Evolutionary conservation across 2,888 invertebrate genomes (phyloP), one percentile per base, ranked within the genome.

Genomic region (Pachycephus smyrnensis): DNA sequence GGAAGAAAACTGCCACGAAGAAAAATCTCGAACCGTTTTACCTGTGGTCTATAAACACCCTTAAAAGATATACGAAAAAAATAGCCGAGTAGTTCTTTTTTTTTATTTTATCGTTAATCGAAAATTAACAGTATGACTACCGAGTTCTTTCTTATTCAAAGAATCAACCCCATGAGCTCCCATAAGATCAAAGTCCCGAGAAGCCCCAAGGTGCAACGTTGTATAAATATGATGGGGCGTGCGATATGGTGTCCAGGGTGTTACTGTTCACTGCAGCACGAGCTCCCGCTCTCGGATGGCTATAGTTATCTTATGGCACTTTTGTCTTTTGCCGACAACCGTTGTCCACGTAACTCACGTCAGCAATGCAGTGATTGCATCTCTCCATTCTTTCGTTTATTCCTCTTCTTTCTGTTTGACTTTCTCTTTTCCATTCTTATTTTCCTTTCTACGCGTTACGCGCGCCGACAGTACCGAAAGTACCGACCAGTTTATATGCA

Each of bases 261-360:
- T 86, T 86, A 82, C 82, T 75, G 80, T 84, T 85, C 82, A 81
- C 55, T 84, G 82, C 81, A 80, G 83, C 84, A 82, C 75, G 78
- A 78, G 82, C 83, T 84, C 80, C 84, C 75, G 84, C 71, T 71
- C 31, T 31, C 71, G 71, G 32, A 31, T 23, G 12, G 15, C 71
- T 33, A 71, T 32, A 33, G 71, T 31, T 1, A 71, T 23, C 71
- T 15, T 31, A 71, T 55, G 76, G 55, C 76, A 84, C 84, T 86
- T 86, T 86, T 87, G 86, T 87, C 85, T 84, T 80, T 84, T 82
- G 86, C 85, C 85, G 85, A 81, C 86, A 81, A 80, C 83, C 82
- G 83, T 86, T 86, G 85, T 85, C 85, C 86, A 88, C 86, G 87
- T 89, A 86, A 87, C 87, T 89, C 87, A 88, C 87, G 88, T 87